Evolutionary conservation across 1,140 invertebrate species (phyloP), one percentile per base, ranked within the genome.

Genomic region (Maniola jurtina): DNA sequence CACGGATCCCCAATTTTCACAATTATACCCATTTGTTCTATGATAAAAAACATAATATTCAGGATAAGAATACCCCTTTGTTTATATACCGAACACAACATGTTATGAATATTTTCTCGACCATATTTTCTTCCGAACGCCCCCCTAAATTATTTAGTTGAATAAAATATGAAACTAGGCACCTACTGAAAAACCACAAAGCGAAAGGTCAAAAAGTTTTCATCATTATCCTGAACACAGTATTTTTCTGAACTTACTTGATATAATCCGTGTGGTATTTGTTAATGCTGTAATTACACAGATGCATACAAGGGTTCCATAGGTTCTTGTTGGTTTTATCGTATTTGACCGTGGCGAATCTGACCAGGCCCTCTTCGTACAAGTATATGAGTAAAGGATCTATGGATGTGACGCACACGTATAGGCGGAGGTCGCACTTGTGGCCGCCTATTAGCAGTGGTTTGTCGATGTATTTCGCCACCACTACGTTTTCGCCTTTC

Each of bases 241-340:
- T 25, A 4, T 25, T 6, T 14, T 1, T 14, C 0, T 14, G 15
- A 25, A 91, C 95, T 93, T 84, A 96, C 94, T 95, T 95, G 66
- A 96, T 94, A 83, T 98, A 98, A 86, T 96, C 95, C 34, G 97
- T 96, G 81, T 97, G 96, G 81, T 96, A 96, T 88, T 98, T 98
- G 86, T 98, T 98, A 77, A 98, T 97, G 83, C 96, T 98, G 76
- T 97, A 97, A 83, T 98, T 98, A 82, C 97, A 98, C 8, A 98
- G 92, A 88, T 98, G 97, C 94, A 97, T 96, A 88, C 96, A 98
- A 0, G 96, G 95, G 91, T 98, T 98, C 94, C 96, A 96, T 5
- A 98, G 91, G 83, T 95, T 95, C 75, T 96, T 95, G 75, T 95
- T 93, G 71, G 93, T 94, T 66, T 93, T 92, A 72, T 96, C 95